Percentiles rank a stretch among this genome's conserved stretches.
These are phyloP conservation scores for Nephrotoma guestfalica DNA, from an alignment of 2,888 invertebrate genomes.

Conservation along the genomic window DNA sequence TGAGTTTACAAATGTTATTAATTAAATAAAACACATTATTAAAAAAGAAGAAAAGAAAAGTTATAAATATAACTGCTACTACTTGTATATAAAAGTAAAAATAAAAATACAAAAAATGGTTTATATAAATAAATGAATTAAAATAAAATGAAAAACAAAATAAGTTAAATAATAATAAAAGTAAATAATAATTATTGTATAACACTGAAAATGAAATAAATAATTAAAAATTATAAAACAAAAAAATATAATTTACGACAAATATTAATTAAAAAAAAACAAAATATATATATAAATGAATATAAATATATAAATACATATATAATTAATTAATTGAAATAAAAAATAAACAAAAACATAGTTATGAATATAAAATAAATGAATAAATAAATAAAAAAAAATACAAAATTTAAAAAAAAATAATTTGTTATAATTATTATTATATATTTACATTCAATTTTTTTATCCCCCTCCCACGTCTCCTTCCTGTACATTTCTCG, in stretches of 20 bases:
- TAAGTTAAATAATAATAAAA: not conserved
- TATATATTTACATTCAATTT: not conserved
- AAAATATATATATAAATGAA: not conserved
- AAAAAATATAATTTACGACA: not conserved
- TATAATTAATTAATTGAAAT: not conserved
- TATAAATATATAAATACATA: not conserved
- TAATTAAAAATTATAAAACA: not conserved
- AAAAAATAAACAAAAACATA: not conserved
- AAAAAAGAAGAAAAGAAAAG: not conserved
- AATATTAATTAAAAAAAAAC: not conserved
- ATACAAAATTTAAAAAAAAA: not conserved
- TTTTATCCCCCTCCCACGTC: not conserved
- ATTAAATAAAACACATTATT: not conserved
- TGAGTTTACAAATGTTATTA: not conserved
- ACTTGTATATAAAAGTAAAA: not conserved
- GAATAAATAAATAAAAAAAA: not conserved
- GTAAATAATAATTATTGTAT: not conserved
- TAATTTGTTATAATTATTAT: not conserved
- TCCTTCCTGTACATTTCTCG: not conserved
- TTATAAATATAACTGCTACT: not conserved
- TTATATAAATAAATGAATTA: not conserved
- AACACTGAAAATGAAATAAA: not conserved
- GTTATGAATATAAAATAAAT: not conserved
- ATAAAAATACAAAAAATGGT: not conserved
- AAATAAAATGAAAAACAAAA: not conserved